Conservation (phyloP, 2,113 vertebrate genomes). For the Danionella cerebrum region DNA sequence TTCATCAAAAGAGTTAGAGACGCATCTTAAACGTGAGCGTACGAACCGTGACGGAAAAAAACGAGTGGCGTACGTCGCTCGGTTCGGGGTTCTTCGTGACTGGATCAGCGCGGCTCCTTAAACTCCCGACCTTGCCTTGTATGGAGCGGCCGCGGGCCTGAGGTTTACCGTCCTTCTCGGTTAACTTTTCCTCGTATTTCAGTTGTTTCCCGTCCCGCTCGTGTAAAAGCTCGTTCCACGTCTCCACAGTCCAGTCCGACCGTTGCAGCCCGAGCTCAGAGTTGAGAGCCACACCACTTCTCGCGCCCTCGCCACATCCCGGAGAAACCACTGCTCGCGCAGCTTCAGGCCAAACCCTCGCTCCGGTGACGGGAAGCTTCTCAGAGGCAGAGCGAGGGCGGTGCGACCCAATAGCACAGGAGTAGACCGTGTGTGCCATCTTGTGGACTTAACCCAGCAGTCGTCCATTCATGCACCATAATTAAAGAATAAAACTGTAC, state of each 20-base stretch:
- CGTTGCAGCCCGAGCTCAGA: not conserved
- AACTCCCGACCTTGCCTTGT: slow-evolving; percentile 33
- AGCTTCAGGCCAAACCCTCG: not conserved
- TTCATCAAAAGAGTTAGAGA: not conserved
- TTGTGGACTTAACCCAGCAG: not conserved
- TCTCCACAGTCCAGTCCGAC: too few relatives aligned
- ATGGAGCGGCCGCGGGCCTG: not conserved
- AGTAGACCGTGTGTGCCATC: slow-evolving; percentile 12
- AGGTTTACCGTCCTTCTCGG: not conserved
- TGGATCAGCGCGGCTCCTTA: slow-evolving; percentile 13
- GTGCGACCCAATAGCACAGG: not conserved
- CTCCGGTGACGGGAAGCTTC: not conserved
- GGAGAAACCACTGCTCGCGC: slow-evolving; percentile 3
- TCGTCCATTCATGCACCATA: too few relatives aligned
- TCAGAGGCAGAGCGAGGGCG: not conserved
- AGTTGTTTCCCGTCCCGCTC: not conserved
- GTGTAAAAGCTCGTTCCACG: slow-evolving; percentile 17
- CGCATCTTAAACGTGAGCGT: slow-evolving; percentile 1
- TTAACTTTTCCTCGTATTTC: slow-evolving; percentile 21
- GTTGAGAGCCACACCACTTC: not conserved
- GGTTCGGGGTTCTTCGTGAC: slow-evolving; percentile 18
- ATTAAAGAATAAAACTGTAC: too few relatives aligned
- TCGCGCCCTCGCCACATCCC: slow-evolving; percentile 21
- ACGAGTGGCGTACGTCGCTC: not conserved
- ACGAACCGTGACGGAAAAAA: not conserved